Evolutionary conservation across 2,888 invertebrate genomes (phyloP), one percentile per base, ranked within the genome.

Genomic region (Cotesia congregata): DNA sequence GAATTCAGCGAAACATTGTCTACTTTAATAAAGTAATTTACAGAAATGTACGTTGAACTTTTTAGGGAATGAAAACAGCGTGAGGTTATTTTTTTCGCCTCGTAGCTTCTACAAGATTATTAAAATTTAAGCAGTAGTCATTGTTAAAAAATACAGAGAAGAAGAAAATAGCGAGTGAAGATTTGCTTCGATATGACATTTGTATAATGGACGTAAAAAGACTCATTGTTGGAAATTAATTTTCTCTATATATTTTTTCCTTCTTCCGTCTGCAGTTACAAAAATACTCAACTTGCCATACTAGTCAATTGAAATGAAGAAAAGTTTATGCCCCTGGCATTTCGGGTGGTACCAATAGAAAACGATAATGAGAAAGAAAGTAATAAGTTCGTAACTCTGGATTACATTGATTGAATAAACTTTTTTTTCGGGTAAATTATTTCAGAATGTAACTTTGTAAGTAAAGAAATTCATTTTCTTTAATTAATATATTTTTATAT

Each of bases 1-100:
- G 6, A 30, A 65, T 30, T 12, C 12, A 12, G 12, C 20, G 30
- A 65, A 65, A 9, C 20, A 30, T 65, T 20, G 65, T 38, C 65
- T 38, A 9, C 65, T 38, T 30, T 65, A 30, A 65, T 62, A 20
- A 15, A 65, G 38, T 65, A 65, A 65, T 30, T 65, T 30, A 65
- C 65, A 65, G 12, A 30, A 65, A 17, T 30, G 6, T 65, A 12
- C 12, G 50, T 50, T 50, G 7, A 38, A 65, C 30, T 38, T 38
- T 65, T 65, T 65, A 65, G 20, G 38, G 12, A 65, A 30, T 30
- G 12, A 65, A 65, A 65, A 65, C 20, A 30, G 12, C 6, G 30
- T 30, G 30, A 65, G 12, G 12, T 65, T 65, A 12, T 50, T 50
- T 50, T 50, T 50, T 12, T 50, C 3, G 50, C 50, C 12, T 50